Base-by-base conservation (phyloP, 2,888 invertebrate species). In the Stenichneumon culpator region DNA sequence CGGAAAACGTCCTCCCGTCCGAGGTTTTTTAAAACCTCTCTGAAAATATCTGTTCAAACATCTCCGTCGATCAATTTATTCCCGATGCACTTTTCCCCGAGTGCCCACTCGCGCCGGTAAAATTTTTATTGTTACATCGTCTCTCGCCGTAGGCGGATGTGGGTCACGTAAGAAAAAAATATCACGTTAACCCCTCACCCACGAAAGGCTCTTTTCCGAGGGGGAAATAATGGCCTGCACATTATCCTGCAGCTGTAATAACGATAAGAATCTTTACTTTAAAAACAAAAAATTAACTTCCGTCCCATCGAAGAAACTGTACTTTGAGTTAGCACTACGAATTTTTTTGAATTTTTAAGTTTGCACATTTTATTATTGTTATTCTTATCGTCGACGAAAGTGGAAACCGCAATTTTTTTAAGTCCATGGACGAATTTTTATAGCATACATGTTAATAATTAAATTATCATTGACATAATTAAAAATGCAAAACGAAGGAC, bases 1-100 rank as follows among this genome's bases (percentile, higher is more conserved):
- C 54, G 60, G 1, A 11, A 57, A 57, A 47, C 70, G 63, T 63
- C 32, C 22, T 32, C 50, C 28, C 19, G 25, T 50, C 39, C 32
- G 65, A 50, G 14, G 28, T 44, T 44, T 44, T 63, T 70, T 54
- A 39, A 81, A 81, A 78, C 78, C 78, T 54, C 77, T 78, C 60
- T 60, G 77, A 54, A 84, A 81, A 84, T 84, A 72, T 67, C 69
- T 65, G 73, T 69, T 81, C 77, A 78, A 84, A 84, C 67, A 77
- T 57, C 22, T 28, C 32, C 47, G 50, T 3, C 25, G 65, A 50
- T 65, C 74, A 14, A 65, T 75, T 63, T 75, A 75, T 65, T 65
- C 50, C 22, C 50, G 16, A 47, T 50, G 50, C 74, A 50, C 74
- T 50, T 65, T 65, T 28, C 32, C 16, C 57, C 11, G 60, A 25